phyloP scores from a whole-genome alignment of 2,113 vertebrate genomes.

The Plestiodon gilberti region DNA sequence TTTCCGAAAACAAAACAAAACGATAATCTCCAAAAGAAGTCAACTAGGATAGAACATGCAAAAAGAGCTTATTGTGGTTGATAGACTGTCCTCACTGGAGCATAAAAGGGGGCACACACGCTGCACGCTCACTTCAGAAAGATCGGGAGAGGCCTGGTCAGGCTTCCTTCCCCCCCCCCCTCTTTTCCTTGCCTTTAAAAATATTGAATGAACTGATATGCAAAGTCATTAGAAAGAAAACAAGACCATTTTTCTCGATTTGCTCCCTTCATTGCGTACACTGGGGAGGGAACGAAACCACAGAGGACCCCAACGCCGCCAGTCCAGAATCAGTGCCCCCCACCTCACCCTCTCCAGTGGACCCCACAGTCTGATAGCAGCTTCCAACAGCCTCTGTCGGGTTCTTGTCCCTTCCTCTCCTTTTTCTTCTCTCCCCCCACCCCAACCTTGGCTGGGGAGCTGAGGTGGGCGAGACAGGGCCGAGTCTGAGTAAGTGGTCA shows the following conservation, averaged over 20 bases:
- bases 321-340: neutral
- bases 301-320: neutral
- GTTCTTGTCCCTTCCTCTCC: accelerated
- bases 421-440: neutral
- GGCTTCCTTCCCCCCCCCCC: slow-evolving; percentile 25
- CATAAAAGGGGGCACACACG: slow-evolving; percentile 71
- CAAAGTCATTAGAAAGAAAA: slow-evolving; percentile 35
- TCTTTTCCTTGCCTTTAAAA: slow-evolving; percentile 61
- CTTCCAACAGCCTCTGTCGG: slow-evolving; percentile 20
- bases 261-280: slow-evolving; percentile 45
- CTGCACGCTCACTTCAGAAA: slow-evolving; percentile 76
- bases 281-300: neutral
- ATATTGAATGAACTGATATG: slow-evolving; percentile 62
- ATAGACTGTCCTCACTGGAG: slow-evolving; percentile 69
- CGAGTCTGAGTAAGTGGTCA: slow-evolving; percentile 70
- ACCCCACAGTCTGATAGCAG: slow-evolving; percentile 40
- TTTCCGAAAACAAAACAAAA: neutral
- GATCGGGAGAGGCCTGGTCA: slow-evolving; percentile 68
- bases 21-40: slow-evolving; percentile 22
- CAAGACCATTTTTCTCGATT: slow-evolving; percentile 4
- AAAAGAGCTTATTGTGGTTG: slow-evolving; percentile 67
- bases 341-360: neutral
- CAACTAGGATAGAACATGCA: slow-evolving; percentile 80
- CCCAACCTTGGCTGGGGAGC: neutral
- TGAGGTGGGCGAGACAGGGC: neutral